Evolutionary conservation across 1,140 invertebrate species (phyloP), one percentile per base, ranked within the genome.

Genomic region (Aplysia californica): DNA sequence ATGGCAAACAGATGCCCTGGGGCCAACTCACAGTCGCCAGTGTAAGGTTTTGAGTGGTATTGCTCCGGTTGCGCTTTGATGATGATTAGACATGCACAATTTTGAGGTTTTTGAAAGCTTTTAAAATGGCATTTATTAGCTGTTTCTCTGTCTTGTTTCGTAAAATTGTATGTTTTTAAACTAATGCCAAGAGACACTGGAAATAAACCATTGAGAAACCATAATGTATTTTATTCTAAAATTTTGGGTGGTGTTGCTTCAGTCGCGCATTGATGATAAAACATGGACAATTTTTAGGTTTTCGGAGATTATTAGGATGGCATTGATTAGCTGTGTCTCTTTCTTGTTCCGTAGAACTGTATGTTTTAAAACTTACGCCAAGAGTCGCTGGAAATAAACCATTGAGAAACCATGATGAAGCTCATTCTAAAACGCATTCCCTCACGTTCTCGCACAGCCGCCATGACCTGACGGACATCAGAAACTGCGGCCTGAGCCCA

Each of bases 121-220:
- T n/a, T n/a, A n/a, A n/a, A n/a, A n/a, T n/a, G n/a, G n/a, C n/a
- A n/a, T n/a, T n/a, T n/a, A n/a, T n/a, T n/a, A n/a, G n/a, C n/a
- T n/a, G n/a, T n/a, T n/a, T n/a, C n/a, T n/a, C n/a, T n/a, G n/a
- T n/a, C n/a, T n/a, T n/a, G n/a, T n/a, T n/a, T n/a, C n/a, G n/a
- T n/a, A n/a, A n/a, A n/a, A n/a, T n/a, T n/a, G n/a, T n/a, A n/a
- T n/a, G n/a, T n/a, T n/a, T n/a, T n/a, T n/a, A n/a, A n/a, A n/a
- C n/a, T n/a, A n/a, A n/a, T n/a, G 61, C 82, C 33, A 86, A 88
- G 59, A 90, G 88, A 67, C 88, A 90, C 23, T 75, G 84, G 88
- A 29, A 88, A 95, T 36, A 94, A 93, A 23, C 20, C n/a, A 10
- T 50, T 50, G 10, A 10, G 10, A 50, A 15, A n/a, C n/a, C n/a